Evolutionary conservation across 92 coral and sea anemone genomes (phyloP), one percentile per base, ranked within the genome.

Genomic region (Heliopora coerulea): DNA sequence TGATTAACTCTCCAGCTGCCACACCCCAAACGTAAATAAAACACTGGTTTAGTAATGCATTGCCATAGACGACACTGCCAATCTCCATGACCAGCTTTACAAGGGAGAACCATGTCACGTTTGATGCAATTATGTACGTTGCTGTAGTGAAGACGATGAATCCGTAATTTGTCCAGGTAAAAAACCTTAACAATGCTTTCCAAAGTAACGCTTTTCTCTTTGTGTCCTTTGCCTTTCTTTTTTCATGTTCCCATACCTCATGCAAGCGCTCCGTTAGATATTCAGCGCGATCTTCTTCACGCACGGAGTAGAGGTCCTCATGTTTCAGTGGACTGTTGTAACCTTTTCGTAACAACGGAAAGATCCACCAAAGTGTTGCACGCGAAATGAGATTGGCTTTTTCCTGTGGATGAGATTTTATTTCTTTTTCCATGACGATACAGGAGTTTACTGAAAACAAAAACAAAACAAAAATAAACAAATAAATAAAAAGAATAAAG

Each of bases 391-490:
- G 13, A 31, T 44, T 67, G 15, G 74, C 74, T 46, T 24, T 25
- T 35, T 67, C 74, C 26, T 67, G 44, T 27, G 59, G 74, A 17
- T 67, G 74, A 67, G n/a, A n/a, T n/a, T n/a, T n/a, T n/a, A n/a
- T n/a, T n/a, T n/a, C n/a, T n/a, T n/a, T n/a, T n/a, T n/a, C n/a
- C n/a, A n/a, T n/a, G n/a, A n/a, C n/a, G n/a, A n/a, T n/a, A n/a
- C n/a, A n/a, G n/a, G n/a, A n/a, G n/a, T n/a, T n/a, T n/a, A n/a
- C n/a, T n/a, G n/a, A n/a, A n/a, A n/a, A n/a, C n/a, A n/a, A n/a
- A n/a, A n/a, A n/a, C n/a, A n/a, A n/a, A n/a, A n/a, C n/a, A n/a
- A n/a, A n/a, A n/a, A n/a, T n/a, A n/a, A n/a, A n/a, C n/a, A n/a
- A n/a, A n/a, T n/a, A n/a, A n/a, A n/a, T n/a, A n/a, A n/a, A n/a